phyloP scores from a whole-genome alignment of 2,113 vertebrate species.

The Octodon degus region DNA sequence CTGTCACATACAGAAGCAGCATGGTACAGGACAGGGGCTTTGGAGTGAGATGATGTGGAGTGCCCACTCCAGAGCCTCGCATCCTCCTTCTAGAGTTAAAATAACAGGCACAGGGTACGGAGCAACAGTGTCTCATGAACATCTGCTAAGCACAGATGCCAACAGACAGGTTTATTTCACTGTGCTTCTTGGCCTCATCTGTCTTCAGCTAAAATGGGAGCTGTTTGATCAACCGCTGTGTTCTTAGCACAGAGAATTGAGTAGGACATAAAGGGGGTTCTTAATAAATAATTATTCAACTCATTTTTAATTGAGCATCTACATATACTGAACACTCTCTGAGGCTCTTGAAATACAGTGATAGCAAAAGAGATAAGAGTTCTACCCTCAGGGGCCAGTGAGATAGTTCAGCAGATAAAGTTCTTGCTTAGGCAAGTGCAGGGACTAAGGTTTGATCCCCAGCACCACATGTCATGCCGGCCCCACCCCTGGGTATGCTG shows the following conservation, averaged over 20 bases:
- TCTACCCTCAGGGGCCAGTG: neutral
- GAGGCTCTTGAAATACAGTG: neutral
- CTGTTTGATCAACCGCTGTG: neutral
- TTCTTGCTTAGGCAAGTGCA: too few relatives aligned
- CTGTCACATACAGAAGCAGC: neutral
- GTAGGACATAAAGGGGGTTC: neutral
- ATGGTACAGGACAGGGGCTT: neutral
- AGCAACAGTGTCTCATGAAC: neutral
- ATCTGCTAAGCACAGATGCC: neutral
- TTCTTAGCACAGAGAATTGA: neutral
- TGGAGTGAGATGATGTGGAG: neutral
- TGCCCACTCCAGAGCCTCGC: neutral
- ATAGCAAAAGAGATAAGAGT: neutral
- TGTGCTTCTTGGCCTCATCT: neutral
- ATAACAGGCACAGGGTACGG: too few relatives aligned
- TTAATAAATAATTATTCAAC: neutral
- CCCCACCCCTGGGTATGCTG: too few relatives aligned
- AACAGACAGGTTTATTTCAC: neutral
- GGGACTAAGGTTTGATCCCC: too few relatives aligned
- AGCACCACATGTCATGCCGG: too few relatives aligned
- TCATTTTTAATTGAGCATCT: conserved; percentile 11
- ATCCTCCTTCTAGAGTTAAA: neutral
- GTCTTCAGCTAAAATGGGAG: neutral
- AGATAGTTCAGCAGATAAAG: too few relatives aligned
- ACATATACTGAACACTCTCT: neutral